Conservation (phyloP, 1,140 invertebrate species). For the Argopecten irradians region DNA sequence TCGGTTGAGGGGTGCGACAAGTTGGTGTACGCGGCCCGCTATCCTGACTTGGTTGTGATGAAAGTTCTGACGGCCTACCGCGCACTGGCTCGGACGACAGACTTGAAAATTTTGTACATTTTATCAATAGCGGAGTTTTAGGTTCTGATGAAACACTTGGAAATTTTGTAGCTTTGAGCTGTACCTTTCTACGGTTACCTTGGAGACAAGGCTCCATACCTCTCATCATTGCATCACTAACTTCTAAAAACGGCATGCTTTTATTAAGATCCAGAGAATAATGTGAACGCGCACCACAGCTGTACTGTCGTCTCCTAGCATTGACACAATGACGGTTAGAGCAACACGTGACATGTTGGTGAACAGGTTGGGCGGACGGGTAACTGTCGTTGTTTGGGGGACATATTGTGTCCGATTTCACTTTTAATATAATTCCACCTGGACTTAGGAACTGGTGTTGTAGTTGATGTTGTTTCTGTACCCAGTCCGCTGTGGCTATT, state of each 20-base stretch:
- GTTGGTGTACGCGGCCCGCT: not conserved
- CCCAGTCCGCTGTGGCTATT: slow-evolving; percentile 51
- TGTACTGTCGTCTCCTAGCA: not conserved
- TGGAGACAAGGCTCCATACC: not conserved
- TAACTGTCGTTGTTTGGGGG: slow-evolving; percentile 44
- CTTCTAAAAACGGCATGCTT: slow-evolving; percentile 49
- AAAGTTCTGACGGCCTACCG: not conserved
- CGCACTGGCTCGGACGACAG: slow-evolving; percentile 37
- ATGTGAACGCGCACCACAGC: slow-evolving; percentile 45
- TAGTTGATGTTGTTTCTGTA: slow-evolving; percentile 50
- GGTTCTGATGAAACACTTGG: slow-evolving; percentile 49
- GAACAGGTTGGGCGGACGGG: slow-evolving; percentile 35
- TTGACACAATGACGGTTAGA: slow-evolving; percentile 35
- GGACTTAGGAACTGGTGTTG: slow-evolving; percentile 48
- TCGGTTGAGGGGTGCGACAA: not conserved
- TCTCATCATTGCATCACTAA: not conserved
- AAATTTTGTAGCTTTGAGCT: slow-evolving; percentile 29
- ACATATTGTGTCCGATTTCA: slow-evolving; percentile 53
- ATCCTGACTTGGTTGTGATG: not conserved
- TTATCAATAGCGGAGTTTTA: slow-evolving; percentile 36
- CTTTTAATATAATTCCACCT: slow-evolving; percentile 48
- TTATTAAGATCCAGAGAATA: slow-evolving; percentile 45
- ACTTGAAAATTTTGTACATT: slow-evolving; percentile 14
- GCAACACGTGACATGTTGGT: slow-evolving; percentile 24
- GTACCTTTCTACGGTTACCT: not conserved